These are phyloP conservation scores for Drosophila rhopaloa DNA, from an alignment of 1,140 invertebrate species.

Conservation along the genomic window DNA sequence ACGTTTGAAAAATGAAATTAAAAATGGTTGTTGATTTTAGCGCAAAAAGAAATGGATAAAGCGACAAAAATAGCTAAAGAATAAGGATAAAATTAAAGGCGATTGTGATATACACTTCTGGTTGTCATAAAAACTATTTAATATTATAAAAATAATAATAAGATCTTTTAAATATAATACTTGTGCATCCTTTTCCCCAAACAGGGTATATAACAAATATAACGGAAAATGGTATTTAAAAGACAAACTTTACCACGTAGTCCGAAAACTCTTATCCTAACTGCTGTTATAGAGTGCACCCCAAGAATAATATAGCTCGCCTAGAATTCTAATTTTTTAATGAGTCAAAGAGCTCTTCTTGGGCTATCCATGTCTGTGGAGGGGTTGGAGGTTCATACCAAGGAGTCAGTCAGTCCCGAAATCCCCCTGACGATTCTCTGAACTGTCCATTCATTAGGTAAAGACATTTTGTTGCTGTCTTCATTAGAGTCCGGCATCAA, in stretches of 20 bases:
- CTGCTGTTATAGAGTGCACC: neutral
- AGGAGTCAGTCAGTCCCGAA: slow-evolving; percentile 4
- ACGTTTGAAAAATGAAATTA: slow-evolving; percentile 80
- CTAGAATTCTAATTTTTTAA: slow-evolving; percentile 58
- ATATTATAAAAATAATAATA: neutral
- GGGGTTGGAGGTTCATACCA: slow-evolving; percentile 3
- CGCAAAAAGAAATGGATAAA: slow-evolving; percentile 47
- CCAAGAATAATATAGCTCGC: slow-evolving; percentile 9
- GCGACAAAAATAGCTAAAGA: slow-evolving; percentile 21
- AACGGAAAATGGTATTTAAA: no score
- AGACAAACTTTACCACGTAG: neutral
- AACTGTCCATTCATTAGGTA: slow-evolving; percentile 56
- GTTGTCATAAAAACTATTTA: neutral
- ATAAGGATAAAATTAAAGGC: neutral
- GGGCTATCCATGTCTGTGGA: slow-evolving; percentile 1
- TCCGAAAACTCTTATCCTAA: accelerated
- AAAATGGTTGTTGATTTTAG: slow-evolving; percentile 75
- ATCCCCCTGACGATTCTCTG: slow-evolving; percentile 7
- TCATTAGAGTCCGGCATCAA: slow-evolving; percentile 61
- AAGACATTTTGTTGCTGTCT: slow-evolving; percentile 39
- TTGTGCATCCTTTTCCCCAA: no score
- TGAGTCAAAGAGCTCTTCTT: slow-evolving; percentile 52
- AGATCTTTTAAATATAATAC: neutral
- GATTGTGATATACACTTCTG: slow-evolving; percentile 1
- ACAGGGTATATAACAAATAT: no score